Conservation (phyloP, 2,797 vertebrate genomes). For the Hydrophis major region DNA sequence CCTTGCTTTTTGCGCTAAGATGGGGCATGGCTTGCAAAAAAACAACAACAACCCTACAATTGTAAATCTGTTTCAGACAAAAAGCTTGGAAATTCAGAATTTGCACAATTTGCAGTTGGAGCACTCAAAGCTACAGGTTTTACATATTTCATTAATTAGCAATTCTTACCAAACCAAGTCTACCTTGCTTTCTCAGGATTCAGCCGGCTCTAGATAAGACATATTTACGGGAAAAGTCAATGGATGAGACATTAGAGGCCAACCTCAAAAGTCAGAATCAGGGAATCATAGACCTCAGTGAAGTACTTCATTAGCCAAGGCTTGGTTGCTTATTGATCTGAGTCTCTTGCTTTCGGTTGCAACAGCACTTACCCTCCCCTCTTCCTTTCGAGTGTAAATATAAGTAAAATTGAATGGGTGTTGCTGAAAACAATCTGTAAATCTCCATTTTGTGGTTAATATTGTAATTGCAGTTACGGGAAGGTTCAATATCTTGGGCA, state of each 20-base stretch:
- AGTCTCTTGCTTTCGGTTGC: conserved; percentile 96
- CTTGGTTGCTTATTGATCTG: conserved; percentile 96
- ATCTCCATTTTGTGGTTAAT: conserved; percentile 95
- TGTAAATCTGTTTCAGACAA: background rate
- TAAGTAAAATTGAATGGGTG: conserved; percentile 98
- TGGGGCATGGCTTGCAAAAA: background rate
- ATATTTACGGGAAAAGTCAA: conserved; percentile 95
- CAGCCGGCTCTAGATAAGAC: conserved; percentile 76
- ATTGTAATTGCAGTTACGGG: conserved; percentile 98
- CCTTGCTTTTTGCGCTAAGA: background rate
- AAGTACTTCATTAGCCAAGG: conserved; percentile 99
- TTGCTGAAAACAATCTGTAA: conserved; percentile 93
- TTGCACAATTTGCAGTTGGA: conserved; percentile 25
- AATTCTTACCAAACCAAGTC: conserved; percentile 83
- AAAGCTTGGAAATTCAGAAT: conserved; percentile 30
- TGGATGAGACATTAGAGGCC: conserved; percentile 95
- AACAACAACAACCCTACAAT: background rate
- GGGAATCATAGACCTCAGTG: conserved; percentile 91
- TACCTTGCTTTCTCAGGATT: conserved; percentile 77
- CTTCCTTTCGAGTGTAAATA: conserved; percentile 99
- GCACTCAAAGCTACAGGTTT: conserved; percentile 67
- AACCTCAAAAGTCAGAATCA: conserved; percentile 92
- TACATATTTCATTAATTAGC: conserved; percentile 84
- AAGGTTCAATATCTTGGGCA: conserved; percentile 99
- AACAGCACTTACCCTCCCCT: conserved; percentile 99